Evolutionary conservation across 2,888 invertebrate species (phyloP).

Genomic region (Panzeria rudis): DNA sequence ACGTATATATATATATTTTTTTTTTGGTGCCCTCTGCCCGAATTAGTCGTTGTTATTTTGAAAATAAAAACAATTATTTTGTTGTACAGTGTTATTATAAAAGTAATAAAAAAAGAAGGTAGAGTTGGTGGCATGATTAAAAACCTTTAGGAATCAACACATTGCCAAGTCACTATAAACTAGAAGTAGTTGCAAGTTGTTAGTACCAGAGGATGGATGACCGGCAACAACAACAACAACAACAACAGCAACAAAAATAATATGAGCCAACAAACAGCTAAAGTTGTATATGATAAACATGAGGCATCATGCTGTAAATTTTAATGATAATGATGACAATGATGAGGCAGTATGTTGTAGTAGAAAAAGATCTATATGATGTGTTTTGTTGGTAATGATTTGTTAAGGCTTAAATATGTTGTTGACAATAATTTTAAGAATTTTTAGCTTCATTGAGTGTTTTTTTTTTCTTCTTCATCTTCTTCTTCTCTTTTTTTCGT

Average conservation of each 20-base stretch:
- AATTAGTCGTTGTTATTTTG: no score
- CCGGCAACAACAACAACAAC: background rate
- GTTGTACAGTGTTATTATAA: no score
- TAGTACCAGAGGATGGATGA: conserved; percentile 26
- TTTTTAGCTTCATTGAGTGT: conserved; percentile 53
- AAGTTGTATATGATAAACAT: conserved; percentile 45
- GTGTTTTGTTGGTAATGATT: conserved; percentile 62
- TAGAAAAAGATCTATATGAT: conserved; percentile 35
- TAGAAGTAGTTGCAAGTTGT: conserved; percentile 11
- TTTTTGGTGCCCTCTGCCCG: no score
- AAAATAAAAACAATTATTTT: no score
- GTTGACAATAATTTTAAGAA: conserved; percentile 73
- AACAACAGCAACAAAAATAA: background rate
- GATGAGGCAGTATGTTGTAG: conserved; percentile 53
- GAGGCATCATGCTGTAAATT: conserved; percentile 70
- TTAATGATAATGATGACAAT: conserved; percentile 73
- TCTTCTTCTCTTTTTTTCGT: background rate
- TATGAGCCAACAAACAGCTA: background rate
- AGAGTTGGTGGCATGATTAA: conserved; percentile 21
- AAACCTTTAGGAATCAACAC: conserved; percentile 39
- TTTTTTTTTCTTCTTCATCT: conserved; percentile 1
- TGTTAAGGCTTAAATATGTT: conserved; percentile 72
- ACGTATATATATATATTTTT: no score
- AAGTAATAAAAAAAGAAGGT: background rate
- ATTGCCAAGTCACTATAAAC: conserved; percentile 17